Base-by-base conservation (phyloP, 2,888 invertebrate genomes). In the Heteromurus nitidus region DNA sequence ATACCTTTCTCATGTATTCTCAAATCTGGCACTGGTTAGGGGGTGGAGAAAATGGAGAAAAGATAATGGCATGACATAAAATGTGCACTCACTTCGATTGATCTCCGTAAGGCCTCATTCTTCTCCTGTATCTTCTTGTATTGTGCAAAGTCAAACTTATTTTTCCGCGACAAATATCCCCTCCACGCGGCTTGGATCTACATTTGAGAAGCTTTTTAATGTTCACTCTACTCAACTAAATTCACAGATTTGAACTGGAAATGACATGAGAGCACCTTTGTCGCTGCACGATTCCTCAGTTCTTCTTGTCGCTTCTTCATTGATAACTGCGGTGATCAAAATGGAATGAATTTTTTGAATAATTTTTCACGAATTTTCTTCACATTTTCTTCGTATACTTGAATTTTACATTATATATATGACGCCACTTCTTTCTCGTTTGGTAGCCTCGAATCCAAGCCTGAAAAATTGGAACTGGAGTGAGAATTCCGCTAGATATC, bases 141-240 rank as follows among this genome's bases (percentile, higher is more conserved):
- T 22, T 83, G 70, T 30, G 80, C 64, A 55, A 77, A 86, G 70
- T 86, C 79, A 60, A 85, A 80, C 36, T 69, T 76, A 47, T 75
- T 82, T 68, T 85, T 85, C 3, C 86, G 62, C 0, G 85, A 84
- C 9, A 30, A n/a, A 44, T 73, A 82, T 1, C 86, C 86, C 68
- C 84, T 36, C 84, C 85, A 84, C 1, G 60, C 62, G 13, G 82
- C 75, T 65, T 86, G 86, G 24, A 86, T 86, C 83, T 83, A 16
- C 26, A 44, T 3, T 5, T 13, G 50, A n/a, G 50, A 50, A 18
- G 9, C 7, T 50, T 55, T 22, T 55, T 55, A 55, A 55, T 55
- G 55, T 24, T 55, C 22, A 3, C 3, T 55, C 24, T 9, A 9
- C 24, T 20, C 3, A 24, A 55, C 20, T 11, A 55, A 7, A n/a